phyloP scores from a whole-genome alignment of 2,888 invertebrate genomes.

The Apamea anceps region DNA sequence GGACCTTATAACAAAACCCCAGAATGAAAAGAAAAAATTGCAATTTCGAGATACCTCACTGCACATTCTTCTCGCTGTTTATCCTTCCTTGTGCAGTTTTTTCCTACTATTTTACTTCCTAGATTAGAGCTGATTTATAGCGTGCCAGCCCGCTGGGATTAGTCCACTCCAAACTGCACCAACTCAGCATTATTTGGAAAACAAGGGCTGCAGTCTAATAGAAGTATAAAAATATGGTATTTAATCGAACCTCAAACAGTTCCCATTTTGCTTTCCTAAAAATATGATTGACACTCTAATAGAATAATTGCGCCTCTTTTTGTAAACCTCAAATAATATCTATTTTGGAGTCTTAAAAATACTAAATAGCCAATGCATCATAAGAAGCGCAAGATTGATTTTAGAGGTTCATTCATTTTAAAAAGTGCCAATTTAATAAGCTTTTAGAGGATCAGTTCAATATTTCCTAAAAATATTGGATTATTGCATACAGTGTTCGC shows the following conservation, averaged over 20 bases:
- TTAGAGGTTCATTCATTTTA: neutral
- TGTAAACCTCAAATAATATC: neutral
- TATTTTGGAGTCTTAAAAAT: neutral
- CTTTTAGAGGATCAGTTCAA: too few relatives aligned
- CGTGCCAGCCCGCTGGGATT: slow-evolving; percentile 21
- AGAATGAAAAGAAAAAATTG: neutral
- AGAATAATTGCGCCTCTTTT: neutral
- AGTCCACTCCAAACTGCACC: slow-evolving; percentile 13
- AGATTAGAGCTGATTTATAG: slow-evolving; percentile 39
- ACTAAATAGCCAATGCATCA: neutral
- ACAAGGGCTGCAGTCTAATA: neutral
- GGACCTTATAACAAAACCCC: neutral
- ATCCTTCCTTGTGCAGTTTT: slow-evolving; percentile 7
- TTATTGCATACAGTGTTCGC: neutral
- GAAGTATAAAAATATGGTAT: neutral
- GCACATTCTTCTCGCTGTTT: slow-evolving; percentile 1
- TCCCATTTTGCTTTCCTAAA: neutral
- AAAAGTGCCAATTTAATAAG: too few relatives aligned
- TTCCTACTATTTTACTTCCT: slow-evolving; percentile 21
- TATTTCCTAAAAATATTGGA: too few relatives aligned
- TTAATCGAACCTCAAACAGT: neutral
- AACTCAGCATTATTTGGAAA: slow-evolving; percentile 27
- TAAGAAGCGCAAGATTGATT: neutral
- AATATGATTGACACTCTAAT: neutral
- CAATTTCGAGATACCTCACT: neutral